These are phyloP conservation scores for Dasyurus viverrinus DNA, from an alignment of 2,113 vertebrate genomes.

Conservation along the genomic window DNA sequence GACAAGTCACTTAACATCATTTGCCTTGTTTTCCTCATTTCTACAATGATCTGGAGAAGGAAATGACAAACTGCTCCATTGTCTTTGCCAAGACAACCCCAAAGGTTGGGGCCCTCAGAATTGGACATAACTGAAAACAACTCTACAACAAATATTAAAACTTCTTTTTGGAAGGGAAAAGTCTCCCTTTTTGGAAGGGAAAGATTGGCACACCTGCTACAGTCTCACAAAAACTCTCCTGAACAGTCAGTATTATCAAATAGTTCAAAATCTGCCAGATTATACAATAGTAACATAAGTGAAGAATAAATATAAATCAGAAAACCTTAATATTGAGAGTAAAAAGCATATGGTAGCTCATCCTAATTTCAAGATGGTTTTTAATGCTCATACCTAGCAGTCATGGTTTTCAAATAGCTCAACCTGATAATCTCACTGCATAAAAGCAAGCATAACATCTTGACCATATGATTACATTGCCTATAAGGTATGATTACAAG, in stretches of 20 bases:
- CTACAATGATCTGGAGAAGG: not conserved
- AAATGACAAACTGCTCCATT: not conserved
- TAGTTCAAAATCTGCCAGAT: not conserved
- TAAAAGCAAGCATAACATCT: not conserved
- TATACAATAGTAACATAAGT: not conserved
- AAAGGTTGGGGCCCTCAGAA: not conserved
- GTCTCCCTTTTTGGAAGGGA: not conserved
- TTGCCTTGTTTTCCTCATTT: not conserved
- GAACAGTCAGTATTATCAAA: not conserved
- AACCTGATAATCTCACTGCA: not conserved
- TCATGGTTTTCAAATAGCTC: not conserved
- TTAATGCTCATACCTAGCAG: not conserved
- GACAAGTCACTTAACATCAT: not conserved
- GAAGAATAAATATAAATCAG: not conserved
- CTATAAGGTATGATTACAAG: not conserved
- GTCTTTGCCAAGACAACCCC: not conserved
- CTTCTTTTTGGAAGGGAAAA: not conserved
- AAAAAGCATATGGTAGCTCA: not conserved
- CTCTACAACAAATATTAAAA: not conserved
- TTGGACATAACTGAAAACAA: not conserved
- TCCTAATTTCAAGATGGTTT: not conserved
- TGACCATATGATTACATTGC: not conserved
- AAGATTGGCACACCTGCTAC: not conserved
- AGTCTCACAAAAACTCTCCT: not conserved
- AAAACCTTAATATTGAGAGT: not conserved